Evolutionary conservation across 2,797 vertebrate genomes (phyloP).

Genomic region (Diceros bicornis): DNA sequence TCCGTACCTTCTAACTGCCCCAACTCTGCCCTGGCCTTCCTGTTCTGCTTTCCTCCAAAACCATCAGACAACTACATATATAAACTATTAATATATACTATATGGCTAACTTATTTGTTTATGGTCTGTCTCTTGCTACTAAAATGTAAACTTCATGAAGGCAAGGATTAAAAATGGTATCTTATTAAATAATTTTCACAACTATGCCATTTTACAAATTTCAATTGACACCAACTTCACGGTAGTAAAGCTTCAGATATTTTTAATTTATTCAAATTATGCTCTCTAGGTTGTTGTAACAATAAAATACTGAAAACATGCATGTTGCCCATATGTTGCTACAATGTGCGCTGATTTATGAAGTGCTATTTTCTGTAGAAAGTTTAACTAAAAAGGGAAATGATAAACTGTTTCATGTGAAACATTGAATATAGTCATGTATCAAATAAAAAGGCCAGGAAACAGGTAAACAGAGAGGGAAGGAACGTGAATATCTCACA

Average conservation of each 20-base stretch:
- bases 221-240: background rate
- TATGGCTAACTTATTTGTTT: background rate
- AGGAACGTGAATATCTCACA: background rate
- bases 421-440: background rate
- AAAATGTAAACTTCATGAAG: conserved; percentile 35
- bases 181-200: background rate
- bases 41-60: background rate
- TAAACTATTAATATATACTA: background rate
- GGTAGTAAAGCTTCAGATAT: background rate
- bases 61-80: background rate
- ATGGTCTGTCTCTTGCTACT: background rate
- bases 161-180: background rate
- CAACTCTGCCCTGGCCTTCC: rapidly evolving
- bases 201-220: background rate
- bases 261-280: conserved; percentile 17
- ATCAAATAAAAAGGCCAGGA: background rate
- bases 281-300: background rate
- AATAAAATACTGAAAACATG: background rate
- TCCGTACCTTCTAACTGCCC: background rate
- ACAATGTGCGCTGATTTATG: background rate
- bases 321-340: background rate
- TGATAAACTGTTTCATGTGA: background rate
- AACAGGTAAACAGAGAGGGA: background rate
- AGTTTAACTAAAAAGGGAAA: background rate
- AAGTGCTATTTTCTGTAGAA: background rate